phyloP scores from a whole-genome alignment of 1,140 invertebrate species.

The Harlomillsia oculata region DNA sequence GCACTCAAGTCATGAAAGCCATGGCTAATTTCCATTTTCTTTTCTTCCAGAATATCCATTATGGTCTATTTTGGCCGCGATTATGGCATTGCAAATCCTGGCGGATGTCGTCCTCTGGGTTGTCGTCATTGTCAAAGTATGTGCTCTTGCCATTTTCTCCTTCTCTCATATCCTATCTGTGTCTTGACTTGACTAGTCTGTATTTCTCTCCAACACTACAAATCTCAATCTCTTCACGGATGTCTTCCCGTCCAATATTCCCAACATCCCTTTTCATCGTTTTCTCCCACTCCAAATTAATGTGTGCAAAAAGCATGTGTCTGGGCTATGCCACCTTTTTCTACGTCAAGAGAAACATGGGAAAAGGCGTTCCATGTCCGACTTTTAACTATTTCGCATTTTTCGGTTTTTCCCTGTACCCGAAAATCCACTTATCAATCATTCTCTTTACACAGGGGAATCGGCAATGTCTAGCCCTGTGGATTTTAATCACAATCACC shows the following conservation, averaged over 20 bases:
- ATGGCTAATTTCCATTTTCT: not conserved
- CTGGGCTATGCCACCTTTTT: too few species aligned
- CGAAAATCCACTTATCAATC: too few species aligned
- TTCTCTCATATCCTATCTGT: not conserved
- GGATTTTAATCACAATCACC: not conserved
- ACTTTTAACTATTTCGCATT: too few species aligned
- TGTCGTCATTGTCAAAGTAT: conserved; percentile 7
- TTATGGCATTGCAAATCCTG: not conserved
- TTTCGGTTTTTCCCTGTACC: too few species aligned
- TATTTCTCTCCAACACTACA: too few species aligned
- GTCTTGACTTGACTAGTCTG: not conserved
- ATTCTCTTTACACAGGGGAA: conserved; percentile 2
- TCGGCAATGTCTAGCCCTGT: not conserved
- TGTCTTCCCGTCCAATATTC: too few species aligned
- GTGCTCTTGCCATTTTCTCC: not conserved
- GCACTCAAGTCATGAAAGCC: not conserved
- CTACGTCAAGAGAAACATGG: too few species aligned
- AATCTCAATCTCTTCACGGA: too few species aligned
- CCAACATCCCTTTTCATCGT: too few species aligned
- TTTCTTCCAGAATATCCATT: conserved; percentile 4
- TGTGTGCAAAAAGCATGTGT: too few species aligned
- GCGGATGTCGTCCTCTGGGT: conserved; percentile 2
- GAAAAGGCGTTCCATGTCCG: too few species aligned
- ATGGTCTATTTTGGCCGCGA: conserved; percentile 5
- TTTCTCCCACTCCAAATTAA: too few species aligned